phyloP scores from a whole-genome alignment of 2,113 vertebrate genomes.

The Hemibagrus wyckioides region DNA sequence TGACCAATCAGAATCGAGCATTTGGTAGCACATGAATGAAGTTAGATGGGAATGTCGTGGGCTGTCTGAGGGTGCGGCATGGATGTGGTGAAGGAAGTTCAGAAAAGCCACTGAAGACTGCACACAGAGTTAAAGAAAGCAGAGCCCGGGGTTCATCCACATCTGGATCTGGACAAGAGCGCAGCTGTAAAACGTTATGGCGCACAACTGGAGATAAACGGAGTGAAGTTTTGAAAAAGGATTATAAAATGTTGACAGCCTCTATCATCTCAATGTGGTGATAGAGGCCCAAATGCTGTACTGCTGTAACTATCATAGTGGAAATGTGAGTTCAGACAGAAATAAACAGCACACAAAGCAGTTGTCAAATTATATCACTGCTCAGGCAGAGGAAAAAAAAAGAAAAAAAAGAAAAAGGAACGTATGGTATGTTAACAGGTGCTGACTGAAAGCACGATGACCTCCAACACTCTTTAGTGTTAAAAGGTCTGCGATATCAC shows the following conservation, averaged over 20 bases:
- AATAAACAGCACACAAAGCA: conserved; percentile 43
- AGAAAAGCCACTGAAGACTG: not conserved
- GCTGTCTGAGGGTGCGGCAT: not conserved
- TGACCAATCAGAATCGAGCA: not conserved
- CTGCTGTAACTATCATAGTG: not conserved
- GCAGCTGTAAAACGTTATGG: conserved; percentile 14
- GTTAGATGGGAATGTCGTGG: not conserved
- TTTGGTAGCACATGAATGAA: not conserved
- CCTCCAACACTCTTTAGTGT: conserved; percentile 38
- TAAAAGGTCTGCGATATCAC: conserved; percentile 52
- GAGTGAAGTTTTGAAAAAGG: conserved; percentile 12
- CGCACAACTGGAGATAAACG: not conserved
- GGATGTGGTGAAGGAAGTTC: not conserved
- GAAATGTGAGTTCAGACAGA: not conserved
- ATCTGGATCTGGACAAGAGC: conserved; percentile 5
- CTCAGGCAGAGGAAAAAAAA: not conserved
- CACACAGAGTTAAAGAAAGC: not conserved
- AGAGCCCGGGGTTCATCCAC: not conserved
- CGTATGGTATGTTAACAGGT: conserved; percentile 25
- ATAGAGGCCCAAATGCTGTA: not conserved
- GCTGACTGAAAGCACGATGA: conserved; percentile 41
- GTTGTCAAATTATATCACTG: conserved; percentile 37
- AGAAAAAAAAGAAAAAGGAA: not conserved
- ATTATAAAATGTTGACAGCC: conserved; percentile 17
- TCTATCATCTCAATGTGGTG: not conserved